These are phyloP conservation scores for Globia sparganii DNA, from an alignment of 2,888 invertebrate genomes.

Conservation along the genomic window DNA sequence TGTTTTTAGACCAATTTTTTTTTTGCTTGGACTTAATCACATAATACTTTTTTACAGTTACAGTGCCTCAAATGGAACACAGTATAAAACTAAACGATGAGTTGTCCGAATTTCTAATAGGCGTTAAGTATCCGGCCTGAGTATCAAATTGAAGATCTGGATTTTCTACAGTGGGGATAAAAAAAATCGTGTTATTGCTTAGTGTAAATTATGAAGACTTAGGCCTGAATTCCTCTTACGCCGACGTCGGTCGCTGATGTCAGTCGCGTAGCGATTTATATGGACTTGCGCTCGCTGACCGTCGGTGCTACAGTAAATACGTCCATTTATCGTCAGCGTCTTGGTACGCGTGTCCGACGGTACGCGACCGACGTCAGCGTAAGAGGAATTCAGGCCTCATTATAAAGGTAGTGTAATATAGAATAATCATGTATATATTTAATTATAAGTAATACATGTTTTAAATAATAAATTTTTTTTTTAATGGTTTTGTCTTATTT, in stretches of 20 bases:
- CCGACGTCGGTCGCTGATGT: too few species aligned
- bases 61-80: slow-evolving; percentile 72
- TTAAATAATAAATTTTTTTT: neutral
- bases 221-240: too few species aligned
- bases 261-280: too few species aligned
- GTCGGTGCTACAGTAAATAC: too few species aligned
- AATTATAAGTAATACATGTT: neutral
- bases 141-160: neutral
- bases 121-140: slow-evolving; percentile 63
- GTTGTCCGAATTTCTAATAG: slow-evolving; percentile 78
- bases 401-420: neutral
- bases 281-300: too few species aligned
- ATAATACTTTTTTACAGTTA: slow-evolving; percentile 59
- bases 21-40: neutral
- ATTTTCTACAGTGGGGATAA: neutral
- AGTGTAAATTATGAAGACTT: neutral
- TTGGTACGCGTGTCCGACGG: too few species aligned
- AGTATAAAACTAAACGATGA: slow-evolving; percentile 77
- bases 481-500: neutral
- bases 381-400: too few species aligned
- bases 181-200: neutral
- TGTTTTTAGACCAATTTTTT: neutral
- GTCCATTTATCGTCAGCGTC: too few species aligned
- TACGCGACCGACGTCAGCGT: too few species aligned
- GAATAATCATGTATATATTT: neutral